Percentiles rank a stretch among this genome's conserved stretches.
Evolutionary conservation across 2,888 invertebrate genomes (phyloP).

Genomic region (Metopia argyrocephala): DNA sequence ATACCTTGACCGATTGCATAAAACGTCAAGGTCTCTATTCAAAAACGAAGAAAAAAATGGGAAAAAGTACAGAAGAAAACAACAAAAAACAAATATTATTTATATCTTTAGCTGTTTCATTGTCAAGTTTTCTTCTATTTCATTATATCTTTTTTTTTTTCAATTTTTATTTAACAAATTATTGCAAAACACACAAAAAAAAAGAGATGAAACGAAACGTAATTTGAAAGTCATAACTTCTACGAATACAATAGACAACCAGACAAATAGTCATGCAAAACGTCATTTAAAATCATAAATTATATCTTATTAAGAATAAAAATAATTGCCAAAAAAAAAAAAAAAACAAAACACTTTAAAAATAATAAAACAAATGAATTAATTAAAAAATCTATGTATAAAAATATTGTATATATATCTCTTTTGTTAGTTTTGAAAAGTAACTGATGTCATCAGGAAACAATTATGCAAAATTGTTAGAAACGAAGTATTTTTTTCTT

Average conservation of each 20-base stretch:
- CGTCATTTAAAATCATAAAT: too few species aligned
- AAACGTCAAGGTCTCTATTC: constrained; percentile 49
- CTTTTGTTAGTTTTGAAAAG: too few species aligned
- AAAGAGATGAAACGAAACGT: too few species aligned
- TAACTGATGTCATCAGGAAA: too few species aligned
- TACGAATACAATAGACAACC: neutral
- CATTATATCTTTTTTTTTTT: constrained; percentile 12
- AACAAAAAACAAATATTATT: neutral
- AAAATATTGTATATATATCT: too few species aligned
- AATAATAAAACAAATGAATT: too few species aligned
- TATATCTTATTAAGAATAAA: neutral
- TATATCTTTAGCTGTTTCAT: constrained; percentile 30
- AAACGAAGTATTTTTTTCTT: too few species aligned
- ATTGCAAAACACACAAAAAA: neutral
- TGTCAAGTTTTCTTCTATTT: constrained; percentile 43
- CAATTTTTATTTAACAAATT: neutral
- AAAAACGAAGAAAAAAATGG: neutral
- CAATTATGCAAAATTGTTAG: too few species aligned
- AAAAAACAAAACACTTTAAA: constrained; percentile 18
- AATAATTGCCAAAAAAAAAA: neutral
- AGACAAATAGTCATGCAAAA: neutral
- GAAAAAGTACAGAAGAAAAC: neutral
- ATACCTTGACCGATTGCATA: constrained; percentile 46
- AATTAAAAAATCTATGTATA: too few species aligned
- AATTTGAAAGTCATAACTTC: neutral